phyloP scores from a whole-genome alignment of 2,888 invertebrate species.

The Octonoba sinensis region DNA sequence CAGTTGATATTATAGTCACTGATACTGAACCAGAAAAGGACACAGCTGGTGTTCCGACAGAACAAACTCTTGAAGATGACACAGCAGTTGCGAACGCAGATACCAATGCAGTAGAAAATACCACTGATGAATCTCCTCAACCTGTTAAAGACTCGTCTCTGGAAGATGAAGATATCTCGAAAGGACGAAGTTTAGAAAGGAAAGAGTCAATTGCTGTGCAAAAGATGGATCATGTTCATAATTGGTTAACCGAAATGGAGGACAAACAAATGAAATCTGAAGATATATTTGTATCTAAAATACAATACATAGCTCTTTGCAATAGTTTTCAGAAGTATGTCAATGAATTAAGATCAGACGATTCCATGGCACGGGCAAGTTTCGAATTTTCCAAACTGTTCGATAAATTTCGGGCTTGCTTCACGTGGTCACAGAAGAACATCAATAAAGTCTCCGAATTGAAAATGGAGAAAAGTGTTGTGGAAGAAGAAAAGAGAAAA shows the following conservation, averaged over 20 bases:
- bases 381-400: slow-evolving; percentile 30
- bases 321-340: slow-evolving; percentile 37
- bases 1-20: slow-evolving; percentile 1
- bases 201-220: slow-evolving; percentile 5
- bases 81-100: not conserved
- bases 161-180: not conserved
- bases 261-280: slow-evolving; percentile 5
- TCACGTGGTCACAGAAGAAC: slow-evolving; percentile 9
- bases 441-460: slow-evolving; percentile 19
- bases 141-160: not conserved
- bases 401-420: slow-evolving; percentile 33
- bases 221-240: slow-evolving; percentile 21
- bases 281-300: slow-evolving; percentile 19
- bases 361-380: not conserved
- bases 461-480: not conserved
- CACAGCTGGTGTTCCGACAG: not conserved
- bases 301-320: slow-evolving; percentile 39
- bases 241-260: slow-evolving; percentile 37
- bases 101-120: not conserved
- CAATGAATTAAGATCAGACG: not conserved
- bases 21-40: not conserved
- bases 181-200: not conserved
- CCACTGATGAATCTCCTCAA: not conserved
- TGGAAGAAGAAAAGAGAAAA: not conserved
- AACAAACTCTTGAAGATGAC: not conserved